These are phyloP conservation scores for Amphipyra berbera DNA, from an alignment of 2,888 invertebrate species.

Conservation along the genomic window DNA sequence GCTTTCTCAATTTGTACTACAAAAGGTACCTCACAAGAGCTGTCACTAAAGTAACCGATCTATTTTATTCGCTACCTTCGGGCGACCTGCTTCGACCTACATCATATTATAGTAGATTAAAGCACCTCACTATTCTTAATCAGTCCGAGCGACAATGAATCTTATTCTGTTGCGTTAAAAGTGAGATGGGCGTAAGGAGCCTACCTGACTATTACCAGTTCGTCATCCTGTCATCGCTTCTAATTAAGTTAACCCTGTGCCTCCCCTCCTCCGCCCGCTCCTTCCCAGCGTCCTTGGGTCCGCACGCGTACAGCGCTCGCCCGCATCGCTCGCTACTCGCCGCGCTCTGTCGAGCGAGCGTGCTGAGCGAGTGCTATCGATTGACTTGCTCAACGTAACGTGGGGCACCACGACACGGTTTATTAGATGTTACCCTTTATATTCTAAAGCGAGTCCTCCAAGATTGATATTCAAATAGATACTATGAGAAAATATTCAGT, in stretches of 20 bases:
- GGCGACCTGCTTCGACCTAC: slow-evolving; percentile 8
- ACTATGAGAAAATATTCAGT: neutral
- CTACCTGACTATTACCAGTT: slow-evolving; percentile 18
- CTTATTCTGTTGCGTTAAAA: neutral
- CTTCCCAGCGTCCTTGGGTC: neutral
- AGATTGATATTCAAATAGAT: neutral
- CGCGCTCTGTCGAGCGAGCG: neutral
- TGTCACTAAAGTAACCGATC: slow-evolving; percentile 23
- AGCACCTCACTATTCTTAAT: slow-evolving; percentile 10
- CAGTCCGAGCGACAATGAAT: neutral
- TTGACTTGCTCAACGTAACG: neutral
- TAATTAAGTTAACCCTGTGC: slow-evolving; percentile 29
- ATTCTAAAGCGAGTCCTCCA: neutral
- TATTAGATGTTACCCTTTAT: neutral
- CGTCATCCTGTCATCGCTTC: slow-evolving; percentile 29
- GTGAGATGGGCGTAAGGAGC: neutral
- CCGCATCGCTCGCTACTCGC: neutral
- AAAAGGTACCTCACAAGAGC: slow-evolving; percentile 16
- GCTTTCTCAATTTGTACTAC: slow-evolving; percentile 21
- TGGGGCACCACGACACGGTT: neutral
- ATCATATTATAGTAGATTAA: slow-evolving; percentile 17
- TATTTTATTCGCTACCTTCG: slow-evolving; percentile 27
- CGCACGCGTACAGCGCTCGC: neutral
- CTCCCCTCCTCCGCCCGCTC: neutral
- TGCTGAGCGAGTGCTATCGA: neutral